Evolutionary conservation across 2,797 vertebrate species (phyloP), one percentile per base, ranked within the genome.

Genomic region (Morelia viridis): DNA sequence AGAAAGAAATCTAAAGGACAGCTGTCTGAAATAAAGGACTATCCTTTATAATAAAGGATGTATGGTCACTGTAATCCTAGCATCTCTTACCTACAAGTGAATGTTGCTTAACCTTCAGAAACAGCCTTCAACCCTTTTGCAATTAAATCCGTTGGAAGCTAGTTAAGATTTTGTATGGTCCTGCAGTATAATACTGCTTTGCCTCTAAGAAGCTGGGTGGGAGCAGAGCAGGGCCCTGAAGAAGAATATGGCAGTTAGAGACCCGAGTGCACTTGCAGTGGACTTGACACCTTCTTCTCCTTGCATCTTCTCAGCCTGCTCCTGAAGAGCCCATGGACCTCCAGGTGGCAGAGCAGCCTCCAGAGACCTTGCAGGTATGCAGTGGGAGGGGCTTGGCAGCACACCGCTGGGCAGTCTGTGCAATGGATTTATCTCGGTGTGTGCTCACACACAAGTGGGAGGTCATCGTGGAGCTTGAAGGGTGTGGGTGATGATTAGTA

Each of bases 291-390:
- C 58, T 13, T 17, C 0, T 94, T 35, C 3, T 61, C 8, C 35
- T 19, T n/a, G 4, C 4, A 22, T 65, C 90, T 88, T 85, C 65
- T 80, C 91, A 96, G 97, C 91, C 93, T 15, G 89, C 94, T 89
- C 91, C 95, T 6, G 97, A 97, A 90, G 97, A 97, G 90, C 96
- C 96, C 22, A 97, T 97, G 96, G 96, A 97, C 62, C 92, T 97
- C 84, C 97, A 97, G 92, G 95, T 96, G 87, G 96, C 95, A 35
- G 97, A 97, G 92, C 95, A 94, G 71, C 94, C 91, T 11, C 94
- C 96, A 2, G 96, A 96, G 28, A 95, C 95, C 28, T 89, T 96
- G 88, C 90, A 61, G 89, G 93, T 92, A 56, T 31, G 41, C 87
- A 84, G 76, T 26, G 31, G 35, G 80, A 24, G 84, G 12, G 12